Percentiles rank a stretch among this genome's conserved stretches.
Evolutionary conservation across 2,797 vertebrate genomes (phyloP).

Genomic region (Falco novaeseelandiae): DNA sequence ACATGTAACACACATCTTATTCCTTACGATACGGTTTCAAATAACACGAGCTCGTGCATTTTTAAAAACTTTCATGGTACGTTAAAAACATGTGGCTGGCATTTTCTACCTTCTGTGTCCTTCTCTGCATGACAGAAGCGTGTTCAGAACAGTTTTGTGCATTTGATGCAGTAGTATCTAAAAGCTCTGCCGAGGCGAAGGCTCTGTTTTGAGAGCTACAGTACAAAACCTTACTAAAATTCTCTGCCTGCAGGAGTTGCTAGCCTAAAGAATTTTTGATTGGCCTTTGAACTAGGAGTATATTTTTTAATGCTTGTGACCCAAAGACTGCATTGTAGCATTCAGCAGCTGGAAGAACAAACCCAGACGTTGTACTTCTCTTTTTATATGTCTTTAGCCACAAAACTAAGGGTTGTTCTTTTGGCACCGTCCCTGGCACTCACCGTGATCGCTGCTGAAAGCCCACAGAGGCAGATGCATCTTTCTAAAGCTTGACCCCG

Average conservation of each 20-base stretch:
- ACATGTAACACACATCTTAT: fast-evolving
- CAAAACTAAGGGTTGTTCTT: background rate
- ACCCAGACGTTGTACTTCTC: background rate
- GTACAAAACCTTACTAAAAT: background rate
- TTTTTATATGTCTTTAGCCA: background rate
- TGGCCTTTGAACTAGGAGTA: background rate
- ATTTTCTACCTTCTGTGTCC: background rate
- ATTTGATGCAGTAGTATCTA: background rate
- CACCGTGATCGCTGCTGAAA: background rate
- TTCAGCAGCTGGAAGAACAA: background rate
- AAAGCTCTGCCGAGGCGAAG: background rate
- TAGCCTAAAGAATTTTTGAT: background rate
- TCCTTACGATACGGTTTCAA: background rate
- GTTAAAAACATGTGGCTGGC: background rate
- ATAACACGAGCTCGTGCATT: background rate
- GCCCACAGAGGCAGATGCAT: background rate
- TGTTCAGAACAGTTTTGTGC: background rate
- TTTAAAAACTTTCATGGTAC: background rate
- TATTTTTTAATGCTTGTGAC: background rate
- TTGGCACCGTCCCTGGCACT: background rate
- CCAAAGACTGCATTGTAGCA: background rate
- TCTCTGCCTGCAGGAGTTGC: background rate
- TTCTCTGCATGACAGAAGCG: background rate
- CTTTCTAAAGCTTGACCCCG: background rate
- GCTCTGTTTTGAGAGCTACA: background rate